Conservation (phyloP, 37 sponge, comb jelly and placozoan species). For the Chondrosia reniformis region DNA sequence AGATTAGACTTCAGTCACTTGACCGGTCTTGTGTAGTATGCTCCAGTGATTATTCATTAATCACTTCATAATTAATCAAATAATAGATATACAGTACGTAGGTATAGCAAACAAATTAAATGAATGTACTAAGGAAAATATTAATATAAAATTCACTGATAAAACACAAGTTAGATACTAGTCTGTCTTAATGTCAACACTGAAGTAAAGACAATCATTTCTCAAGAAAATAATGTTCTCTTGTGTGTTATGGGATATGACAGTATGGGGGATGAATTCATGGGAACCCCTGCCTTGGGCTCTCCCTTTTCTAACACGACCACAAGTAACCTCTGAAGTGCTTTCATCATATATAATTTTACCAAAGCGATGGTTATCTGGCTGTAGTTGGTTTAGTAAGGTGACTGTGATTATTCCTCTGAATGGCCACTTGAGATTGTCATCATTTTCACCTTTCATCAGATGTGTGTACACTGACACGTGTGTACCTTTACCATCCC, state of each 20-base stretch:
- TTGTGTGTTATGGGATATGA: not conserved
- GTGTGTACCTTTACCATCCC: conserved; percentile 32
- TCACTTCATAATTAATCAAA: too few relatives aligned
- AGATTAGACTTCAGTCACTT: too few relatives aligned
- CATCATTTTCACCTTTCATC: conserved; percentile 31
- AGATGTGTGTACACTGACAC: conserved; percentile 34
- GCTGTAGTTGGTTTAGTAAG: conserved; percentile 8
- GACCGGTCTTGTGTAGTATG: too few relatives aligned
- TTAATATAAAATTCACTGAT: too few relatives aligned
- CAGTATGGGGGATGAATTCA: not conserved
- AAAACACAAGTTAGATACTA: too few relatives aligned
- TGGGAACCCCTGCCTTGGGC: not conserved
- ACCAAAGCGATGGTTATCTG: not conserved
- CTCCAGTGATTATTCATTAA: too few relatives aligned
- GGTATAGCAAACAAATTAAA: too few relatives aligned
- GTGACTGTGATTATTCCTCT: not conserved
- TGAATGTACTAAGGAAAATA: too few relatives aligned
- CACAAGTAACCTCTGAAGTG: not conserved
- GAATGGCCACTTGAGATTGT: conserved; percentile 40
- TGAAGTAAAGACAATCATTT: not conserved
- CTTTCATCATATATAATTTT: not conserved
- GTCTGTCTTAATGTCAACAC: too few relatives aligned
- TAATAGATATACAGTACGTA: too few relatives aligned
- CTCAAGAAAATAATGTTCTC: not conserved
- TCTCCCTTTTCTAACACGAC: not conserved